Conservation (phyloP, 2,113 vertebrate genomes). For the Equus przewalskii region DNA sequence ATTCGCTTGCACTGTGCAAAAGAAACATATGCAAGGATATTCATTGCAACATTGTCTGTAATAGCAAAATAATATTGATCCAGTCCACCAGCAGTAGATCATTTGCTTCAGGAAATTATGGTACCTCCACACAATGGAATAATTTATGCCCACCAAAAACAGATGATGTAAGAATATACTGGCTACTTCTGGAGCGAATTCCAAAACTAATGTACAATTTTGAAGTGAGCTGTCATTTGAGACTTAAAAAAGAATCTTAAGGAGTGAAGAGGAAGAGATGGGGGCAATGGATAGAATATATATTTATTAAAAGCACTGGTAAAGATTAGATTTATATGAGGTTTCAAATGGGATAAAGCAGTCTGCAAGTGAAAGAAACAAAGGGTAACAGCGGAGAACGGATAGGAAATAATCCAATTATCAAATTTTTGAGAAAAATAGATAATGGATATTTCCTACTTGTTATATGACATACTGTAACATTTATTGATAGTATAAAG, state of each 20-base stretch:
- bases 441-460: background rate
- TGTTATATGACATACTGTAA: background rate
- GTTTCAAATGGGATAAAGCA: background rate
- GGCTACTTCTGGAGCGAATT: background rate
- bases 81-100: background rate
- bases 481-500: background rate
- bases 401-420: background rate
- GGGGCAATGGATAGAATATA: background rate
- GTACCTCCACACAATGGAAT: background rate
- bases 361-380: background rate
- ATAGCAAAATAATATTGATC: background rate
- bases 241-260: background rate
- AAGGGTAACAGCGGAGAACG: background rate
- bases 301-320: background rate
- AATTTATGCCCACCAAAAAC: background rate
- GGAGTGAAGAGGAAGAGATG: background rate
- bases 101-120: background rate
- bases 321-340: background rate
- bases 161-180: background rate
- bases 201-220: background rate
- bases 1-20: background rate
- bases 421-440: background rate
- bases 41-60: background rate
- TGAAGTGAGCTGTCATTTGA: background rate
- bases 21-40: background rate